phyloP scores from a whole-genome alignment of 2,113 vertebrate genomes.

The Cinclus mexicanus region DNA sequence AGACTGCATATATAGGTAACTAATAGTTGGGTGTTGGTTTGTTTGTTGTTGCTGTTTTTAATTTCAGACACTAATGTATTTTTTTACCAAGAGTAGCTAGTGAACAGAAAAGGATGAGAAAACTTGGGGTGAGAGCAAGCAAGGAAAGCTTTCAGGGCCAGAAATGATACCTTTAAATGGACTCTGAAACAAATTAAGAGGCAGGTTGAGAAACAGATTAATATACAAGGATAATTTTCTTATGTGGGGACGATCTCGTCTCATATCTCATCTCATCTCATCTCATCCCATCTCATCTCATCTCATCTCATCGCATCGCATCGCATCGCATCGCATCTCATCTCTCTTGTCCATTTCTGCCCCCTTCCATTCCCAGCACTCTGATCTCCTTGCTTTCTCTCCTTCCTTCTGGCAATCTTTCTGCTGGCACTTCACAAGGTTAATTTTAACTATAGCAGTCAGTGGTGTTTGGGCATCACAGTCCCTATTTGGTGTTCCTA shows the following conservation, averaged over 20 bases:
- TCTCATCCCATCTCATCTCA: not conserved
- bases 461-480: not conserved
- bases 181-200: not conserved
- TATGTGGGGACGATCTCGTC: not conserved
- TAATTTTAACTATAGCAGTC: not conserved
- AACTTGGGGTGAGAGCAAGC: not conserved
- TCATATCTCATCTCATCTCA: not conserved
- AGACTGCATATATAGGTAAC: not conserved
- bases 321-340: not conserved
- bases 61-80: not conserved
- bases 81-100: not conserved
- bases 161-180: not conserved
- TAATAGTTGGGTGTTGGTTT: accelerated
- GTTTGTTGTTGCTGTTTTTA: not conserved
- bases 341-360: not conserved
- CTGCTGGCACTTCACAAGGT: not conserved
- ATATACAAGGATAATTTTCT: not conserved
- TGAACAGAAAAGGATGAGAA: not conserved
- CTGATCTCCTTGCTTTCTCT: not conserved
- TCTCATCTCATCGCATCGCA: not conserved
- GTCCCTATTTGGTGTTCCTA: not conserved
- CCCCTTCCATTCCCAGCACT: not conserved
- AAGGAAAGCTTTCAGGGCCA: not conserved
- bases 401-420: not conserved
- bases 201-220: not conserved